phyloP scores from a whole-genome alignment of 1,140 invertebrate genomes.

The Bombus vancouverensis region DNA sequence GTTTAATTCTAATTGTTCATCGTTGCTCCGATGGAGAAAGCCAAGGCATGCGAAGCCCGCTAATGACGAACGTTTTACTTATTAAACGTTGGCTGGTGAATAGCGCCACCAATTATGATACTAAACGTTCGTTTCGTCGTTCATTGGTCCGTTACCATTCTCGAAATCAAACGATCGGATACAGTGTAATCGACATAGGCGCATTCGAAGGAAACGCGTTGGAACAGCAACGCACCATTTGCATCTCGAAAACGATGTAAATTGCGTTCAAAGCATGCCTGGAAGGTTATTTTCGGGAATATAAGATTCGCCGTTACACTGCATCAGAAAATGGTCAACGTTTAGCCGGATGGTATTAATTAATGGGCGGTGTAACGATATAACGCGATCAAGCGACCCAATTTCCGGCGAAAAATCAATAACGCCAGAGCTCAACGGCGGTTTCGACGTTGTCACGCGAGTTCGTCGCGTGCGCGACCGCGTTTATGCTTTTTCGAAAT shows the following conservation, averaged over 20 bases:
- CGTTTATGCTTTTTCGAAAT: not conserved
- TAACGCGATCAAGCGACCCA: slow-evolving; percentile 25
- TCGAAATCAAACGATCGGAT: not conserved
- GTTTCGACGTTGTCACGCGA: slow-evolving; percentile 1
- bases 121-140: slow-evolving; percentile 12
- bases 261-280: not conserved
- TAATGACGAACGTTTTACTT: slow-evolving; percentile 41
- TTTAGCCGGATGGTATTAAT: slow-evolving; percentile 7
- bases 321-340: not conserved
- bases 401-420: slow-evolving; percentile 37
- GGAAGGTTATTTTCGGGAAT: not conserved
- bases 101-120: not conserved
- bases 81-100: slow-evolving; percentile 23
- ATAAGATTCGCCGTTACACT: not conserved
- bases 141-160: slow-evolving; percentile 16
- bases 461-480: not conserved
- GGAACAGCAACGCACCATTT: too few relatives aligned
- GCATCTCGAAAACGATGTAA: not conserved
- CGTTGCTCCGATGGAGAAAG: not conserved
- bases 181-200: too few relatives aligned
- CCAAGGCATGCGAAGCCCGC: not conserved
- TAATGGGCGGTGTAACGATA: not conserved
- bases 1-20: slow-evolving; percentile 32
- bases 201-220: not conserved
- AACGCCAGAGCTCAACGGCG: not conserved